Base-by-base conservation (phyloP, 2,888 invertebrate species). In the Spisula subtruncata region DNA sequence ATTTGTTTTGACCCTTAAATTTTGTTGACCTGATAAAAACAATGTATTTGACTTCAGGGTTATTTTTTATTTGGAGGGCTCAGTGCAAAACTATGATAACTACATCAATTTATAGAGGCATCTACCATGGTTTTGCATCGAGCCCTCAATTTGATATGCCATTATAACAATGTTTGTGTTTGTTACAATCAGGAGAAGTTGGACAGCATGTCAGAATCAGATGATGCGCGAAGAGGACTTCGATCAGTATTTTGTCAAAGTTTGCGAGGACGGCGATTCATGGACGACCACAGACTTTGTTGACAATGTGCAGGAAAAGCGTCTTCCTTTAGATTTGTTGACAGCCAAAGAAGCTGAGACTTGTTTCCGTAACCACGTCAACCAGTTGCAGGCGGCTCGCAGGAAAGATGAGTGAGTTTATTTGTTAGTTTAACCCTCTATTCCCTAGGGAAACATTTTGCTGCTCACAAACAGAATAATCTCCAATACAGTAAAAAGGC, bases 221-320 rank as follows among this genome's bases (percentile, higher is more conserved):
- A 97, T 99, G 94, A 98, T 98, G 93, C 97, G 98, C 86, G 99
- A 99, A 97, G 98, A 98, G n/a, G 98, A 99, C 97, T 99, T 99
- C 97, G 98, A 98, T 88, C 98, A 98, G 95, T 98, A 98, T 97
- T 99, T 99, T 97, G 98, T 98, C 95, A 98, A 98, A 96, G 98
- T 98, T 95, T 98, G 98, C 87, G 98, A 98, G 94, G 98, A 98
- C 95, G 98, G 97, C 94, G 98, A 98, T 95, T 98, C 97, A 83
- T 98, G 98, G 98, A 98, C 98, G 92, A 98, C 98, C 96, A 98
- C 98, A 93, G 97, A 97, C 96, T 97, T 98, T 93, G 97, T 98
- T 81, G 98, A 98, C 86, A 90, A 95, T 97, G 94, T 93, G 48
- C 97, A 97, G 93, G 98, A 98, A 95, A 93, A 97, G 46, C 98